These are phyloP conservation scores for Pseudocheirus occidentalis DNA, from an alignment of 2,797 vertebrate species.

Conservation along the genomic window DNA sequence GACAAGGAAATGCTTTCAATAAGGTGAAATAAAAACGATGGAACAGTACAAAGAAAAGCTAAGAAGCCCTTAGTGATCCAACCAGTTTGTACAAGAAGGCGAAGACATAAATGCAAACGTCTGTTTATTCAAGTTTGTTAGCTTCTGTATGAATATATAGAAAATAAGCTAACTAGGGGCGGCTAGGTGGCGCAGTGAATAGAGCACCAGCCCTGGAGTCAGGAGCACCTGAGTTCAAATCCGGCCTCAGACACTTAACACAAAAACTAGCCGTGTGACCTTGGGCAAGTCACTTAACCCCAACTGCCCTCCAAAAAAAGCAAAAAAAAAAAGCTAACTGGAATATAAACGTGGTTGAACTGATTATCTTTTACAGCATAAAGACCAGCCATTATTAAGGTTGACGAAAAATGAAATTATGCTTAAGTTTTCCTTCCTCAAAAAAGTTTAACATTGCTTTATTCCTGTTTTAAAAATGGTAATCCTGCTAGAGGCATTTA, in stretches of 20 bases:
- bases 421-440: conserved; percentile 2
- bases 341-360: conserved; percentile 46
- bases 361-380: conserved; percentile 29
- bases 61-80: not conserved
- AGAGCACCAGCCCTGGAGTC: too few relatives aligned
- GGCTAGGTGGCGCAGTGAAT: too few relatives aligned
- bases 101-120: conserved; percentile 3
- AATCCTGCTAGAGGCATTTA: conserved; percentile 34
- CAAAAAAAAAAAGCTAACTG: too few relatives aligned
- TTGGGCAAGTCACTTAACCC: too few relatives aligned
- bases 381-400: conserved; percentile 17
- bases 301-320: too few relatives aligned
- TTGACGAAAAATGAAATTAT: conserved; percentile 29
- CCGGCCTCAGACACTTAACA: too few relatives aligned
- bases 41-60: conserved; percentile 14
- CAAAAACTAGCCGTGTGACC: too few relatives aligned
- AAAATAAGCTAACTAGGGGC: conserved; percentile 52
- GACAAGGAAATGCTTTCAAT: conserved; percentile 43
- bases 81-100: conserved; percentile 14
- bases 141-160: not conserved
- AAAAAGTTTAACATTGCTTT: conserved; percentile 37
- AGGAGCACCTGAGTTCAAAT: too few relatives aligned
- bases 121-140: conserved; percentile 15
- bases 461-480: conserved; percentile 38
- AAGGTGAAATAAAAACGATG: conserved; percentile 41